phyloP scores from a whole-genome alignment of 2,113 vertebrate genomes.

The Lagopus leucura region DNA sequence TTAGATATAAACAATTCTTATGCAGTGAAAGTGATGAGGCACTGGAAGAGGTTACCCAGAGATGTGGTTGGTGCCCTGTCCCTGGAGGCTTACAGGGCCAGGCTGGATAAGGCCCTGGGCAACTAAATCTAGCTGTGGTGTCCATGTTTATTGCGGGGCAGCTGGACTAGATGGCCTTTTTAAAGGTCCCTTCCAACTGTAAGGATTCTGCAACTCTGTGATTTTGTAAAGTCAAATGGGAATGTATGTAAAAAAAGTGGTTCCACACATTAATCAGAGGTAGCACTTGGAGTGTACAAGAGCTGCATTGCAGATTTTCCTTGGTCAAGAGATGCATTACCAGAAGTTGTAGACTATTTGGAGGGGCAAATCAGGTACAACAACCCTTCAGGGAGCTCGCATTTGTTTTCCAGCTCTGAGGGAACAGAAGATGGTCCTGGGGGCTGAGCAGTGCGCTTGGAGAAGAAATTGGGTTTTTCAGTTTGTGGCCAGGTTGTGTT shows the following conservation, averaged over 20 bases:
- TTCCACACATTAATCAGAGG: neutral
- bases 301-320: neutral
- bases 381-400: rapidly evolving
- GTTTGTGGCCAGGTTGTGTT: neutral
- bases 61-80: too few species aligned
- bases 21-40: too few species aligned
- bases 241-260: neutral
- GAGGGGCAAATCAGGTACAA: neutral
- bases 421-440: neutral
- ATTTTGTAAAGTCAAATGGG: neutral
- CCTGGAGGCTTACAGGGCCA: too few species aligned
- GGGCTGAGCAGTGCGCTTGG: neutral
- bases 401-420: rapidly evolving
- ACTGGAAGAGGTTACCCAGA: too few species aligned
- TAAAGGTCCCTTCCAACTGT: too few species aligned
- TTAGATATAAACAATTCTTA: too few species aligned
- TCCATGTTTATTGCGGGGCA: too few species aligned
- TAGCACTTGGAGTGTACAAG: neutral
- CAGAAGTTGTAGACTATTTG: neutral
- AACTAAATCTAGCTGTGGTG: too few species aligned
- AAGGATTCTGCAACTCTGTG: too few species aligned
- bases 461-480: neutral
- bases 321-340: neutral
- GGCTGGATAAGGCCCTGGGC: too few species aligned
- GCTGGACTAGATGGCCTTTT: too few species aligned